Conservation (phyloP, 37 sponge, comb jelly and placozoan species). For the Hormiphora californensis region DNA sequence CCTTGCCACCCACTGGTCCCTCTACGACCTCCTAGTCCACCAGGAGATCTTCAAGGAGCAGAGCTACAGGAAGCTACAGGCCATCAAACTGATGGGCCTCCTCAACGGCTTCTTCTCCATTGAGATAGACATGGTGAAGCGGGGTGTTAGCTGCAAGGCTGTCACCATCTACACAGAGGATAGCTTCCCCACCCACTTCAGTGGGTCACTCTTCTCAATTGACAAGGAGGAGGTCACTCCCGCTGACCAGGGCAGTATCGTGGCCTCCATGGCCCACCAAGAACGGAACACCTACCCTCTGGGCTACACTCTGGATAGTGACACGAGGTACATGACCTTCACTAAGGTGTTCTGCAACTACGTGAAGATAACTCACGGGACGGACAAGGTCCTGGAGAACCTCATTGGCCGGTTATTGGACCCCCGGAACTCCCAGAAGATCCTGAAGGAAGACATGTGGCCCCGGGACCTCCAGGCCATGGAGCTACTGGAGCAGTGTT, state of each 20-base stretch:
- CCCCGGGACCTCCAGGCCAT: not conserved
- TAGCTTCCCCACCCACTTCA: constrained; percentile 4
- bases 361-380: not conserved
- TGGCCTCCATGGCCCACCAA: not conserved
- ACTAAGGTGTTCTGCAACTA: constrained; percentile 48
- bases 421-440: not conserved
- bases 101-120: constrained; percentile 18
- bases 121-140: not conserved
- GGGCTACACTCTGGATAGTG: not conserved
- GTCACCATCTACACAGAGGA: constrained; percentile 19
- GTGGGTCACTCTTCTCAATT: constrained; percentile 23
- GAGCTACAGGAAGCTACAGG: not conserved
- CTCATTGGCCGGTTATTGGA: not conserved
- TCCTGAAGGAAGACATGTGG: not conserved
- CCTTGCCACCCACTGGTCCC: constrained; percentile 27
- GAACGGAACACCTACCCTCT: not conserved
- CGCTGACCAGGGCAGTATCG: not conserved
- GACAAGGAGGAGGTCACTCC: not conserved
- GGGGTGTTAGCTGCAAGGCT: not conserved
- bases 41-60: not conserved
- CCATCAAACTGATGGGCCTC: constrained; percentile 24
- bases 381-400: not conserved
- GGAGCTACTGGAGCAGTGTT: not conserved
- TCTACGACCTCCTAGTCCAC: not conserved
- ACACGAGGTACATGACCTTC: constrained; percentile 10